Percentiles rank a stretch among this genome's conserved stretches.
phyloP scores from a whole-genome alignment of 2,113 vertebrate species.

The Thunnus thynnus region DNA sequence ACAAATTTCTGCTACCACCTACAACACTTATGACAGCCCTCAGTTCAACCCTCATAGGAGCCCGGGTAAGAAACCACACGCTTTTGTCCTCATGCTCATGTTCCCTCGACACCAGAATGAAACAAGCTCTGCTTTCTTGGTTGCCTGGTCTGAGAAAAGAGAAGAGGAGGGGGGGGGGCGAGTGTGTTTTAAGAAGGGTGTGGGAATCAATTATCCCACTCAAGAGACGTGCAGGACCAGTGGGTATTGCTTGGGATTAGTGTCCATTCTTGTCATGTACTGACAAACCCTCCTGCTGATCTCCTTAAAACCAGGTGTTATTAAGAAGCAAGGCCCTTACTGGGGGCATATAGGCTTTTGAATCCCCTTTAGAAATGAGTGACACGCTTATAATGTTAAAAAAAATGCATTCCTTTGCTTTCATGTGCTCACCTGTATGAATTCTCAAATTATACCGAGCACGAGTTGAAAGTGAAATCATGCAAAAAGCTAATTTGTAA shows the following conservation, averaged over 20 bases:
- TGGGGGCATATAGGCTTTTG: slow-evolving; percentile 64
- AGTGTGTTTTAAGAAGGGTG: slow-evolving; percentile 77
- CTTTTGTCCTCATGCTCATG: slow-evolving; percentile 60
- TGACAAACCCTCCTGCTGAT: slow-evolving; percentile 81
- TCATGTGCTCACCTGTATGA: slow-evolving; percentile 73
- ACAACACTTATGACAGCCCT: slow-evolving; percentile 68
- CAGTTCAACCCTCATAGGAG: slow-evolving; percentile 57
- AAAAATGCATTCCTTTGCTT: slow-evolving; percentile 70
- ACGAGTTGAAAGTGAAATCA: slow-evolving; percentile 51
- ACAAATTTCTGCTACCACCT: slow-evolving; percentile 75
- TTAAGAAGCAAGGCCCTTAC: slow-evolving; percentile 74
- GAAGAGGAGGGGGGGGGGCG: slow-evolving; percentile 24
- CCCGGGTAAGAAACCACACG: slow-evolving; percentile 24
- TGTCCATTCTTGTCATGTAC: slow-evolving; percentile 83
- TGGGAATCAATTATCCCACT: slow-evolving; percentile 84
- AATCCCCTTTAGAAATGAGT: slow-evolving; percentile 75
- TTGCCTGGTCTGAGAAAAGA: slow-evolving; percentile 53
- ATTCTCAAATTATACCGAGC: slow-evolving; percentile 48
- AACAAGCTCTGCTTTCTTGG: slow-evolving; percentile 70
- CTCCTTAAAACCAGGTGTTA: slow-evolving; percentile 83
- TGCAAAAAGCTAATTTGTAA: slow-evolving; percentile 43
- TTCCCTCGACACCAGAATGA: slow-evolving; percentile 65
- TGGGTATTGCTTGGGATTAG: slow-evolving; percentile 80
- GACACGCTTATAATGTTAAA: slow-evolving; percentile 73
- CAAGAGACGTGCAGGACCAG: slow-evolving; percentile 73